Base-by-base conservation (phyloP, 1,140 invertebrate species). In the Drosophila kurseongensis region DNA sequence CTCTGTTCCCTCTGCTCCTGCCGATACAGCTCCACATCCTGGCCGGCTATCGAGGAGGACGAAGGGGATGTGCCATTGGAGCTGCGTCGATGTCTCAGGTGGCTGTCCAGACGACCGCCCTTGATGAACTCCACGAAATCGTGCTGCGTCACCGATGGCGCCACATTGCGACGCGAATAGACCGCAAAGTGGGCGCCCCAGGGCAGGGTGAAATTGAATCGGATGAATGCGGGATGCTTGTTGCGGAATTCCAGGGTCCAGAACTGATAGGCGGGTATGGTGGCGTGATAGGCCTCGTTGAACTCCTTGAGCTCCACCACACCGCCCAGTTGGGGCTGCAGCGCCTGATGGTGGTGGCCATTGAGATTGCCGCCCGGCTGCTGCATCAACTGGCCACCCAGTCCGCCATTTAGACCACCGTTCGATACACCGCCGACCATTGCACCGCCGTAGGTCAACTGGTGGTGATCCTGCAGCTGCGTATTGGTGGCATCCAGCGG, bases 101-200 rank as follows among this genome's bases (percentile, higher is more conserved):
- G 93, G 78, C 96, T 94, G 89, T 97, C 96, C 5, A 97, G 93
- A 18, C 96, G 94, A 23, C 96, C 96, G 16, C 96, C 96, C 88
- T 96, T 96, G 73, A 98, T 96, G 90, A 98, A 97, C 93, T 98
- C 97, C 14, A 97, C 96, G 92, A 99, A 98, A 92, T 99, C 98
- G 92, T 98, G 98, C 92, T 98, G 97, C 29, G 97, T 98, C 66
- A 99, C 97, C 85, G 97, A 98, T 0, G 98, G 98, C 0, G 97
- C 96, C 23, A 97, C 96, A 92, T 98, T 98, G 72, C 97, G 94
- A 71, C 98, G 94, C 4, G 97, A 97, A 93, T 98, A 99, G 56
- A 99, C 96, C 32, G 98, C 98, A 88, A 99, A 96, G 92, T 98
- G 97, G 12, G 97, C 97, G 78, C 96, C 96, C 95, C 96, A 96